phyloP scores from a whole-genome alignment of 2,797 vertebrate species.

The Strix occidentalis region DNA sequence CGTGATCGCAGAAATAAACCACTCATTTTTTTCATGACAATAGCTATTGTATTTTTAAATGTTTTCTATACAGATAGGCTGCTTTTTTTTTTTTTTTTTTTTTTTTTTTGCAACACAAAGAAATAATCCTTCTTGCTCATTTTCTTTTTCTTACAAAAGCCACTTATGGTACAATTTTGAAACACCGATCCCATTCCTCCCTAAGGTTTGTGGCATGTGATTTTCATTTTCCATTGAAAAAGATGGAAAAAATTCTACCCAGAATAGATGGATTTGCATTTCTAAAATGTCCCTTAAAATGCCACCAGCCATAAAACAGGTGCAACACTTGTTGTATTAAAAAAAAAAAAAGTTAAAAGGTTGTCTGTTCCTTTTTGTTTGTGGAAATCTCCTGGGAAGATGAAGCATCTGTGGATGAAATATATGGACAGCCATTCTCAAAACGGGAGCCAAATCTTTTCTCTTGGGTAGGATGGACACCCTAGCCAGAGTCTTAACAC shows the following conservation, averaged over 20 bases:
- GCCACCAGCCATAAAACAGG: background rate
- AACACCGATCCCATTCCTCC: fast-evolving
- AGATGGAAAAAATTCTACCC: fast-evolving
- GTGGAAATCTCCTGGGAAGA: background rate
- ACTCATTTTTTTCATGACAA: background rate
- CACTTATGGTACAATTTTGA: background rate
- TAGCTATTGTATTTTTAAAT: background rate
- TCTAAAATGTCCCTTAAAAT: background rate
- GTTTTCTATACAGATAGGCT: background rate
- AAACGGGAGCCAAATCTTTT: background rate
- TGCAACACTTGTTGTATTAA: background rate
- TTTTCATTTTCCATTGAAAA: background rate
- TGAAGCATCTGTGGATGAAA: background rate
- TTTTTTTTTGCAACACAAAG: background rate
- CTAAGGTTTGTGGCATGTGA: background rate
- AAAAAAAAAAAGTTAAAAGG: background rate
- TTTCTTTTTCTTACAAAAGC: background rate
- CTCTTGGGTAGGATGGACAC: background rate
- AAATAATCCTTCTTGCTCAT: background rate
- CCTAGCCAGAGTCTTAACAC: background rate
- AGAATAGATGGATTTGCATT: background rate
- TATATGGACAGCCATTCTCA: background rate
- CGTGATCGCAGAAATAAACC: background rate
- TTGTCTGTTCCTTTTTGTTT: background rate
- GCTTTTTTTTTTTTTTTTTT: no score